Evolutionary conservation across 2,113 vertebrate species (phyloP).

Genomic region (Bujurquina vittata): DNA sequence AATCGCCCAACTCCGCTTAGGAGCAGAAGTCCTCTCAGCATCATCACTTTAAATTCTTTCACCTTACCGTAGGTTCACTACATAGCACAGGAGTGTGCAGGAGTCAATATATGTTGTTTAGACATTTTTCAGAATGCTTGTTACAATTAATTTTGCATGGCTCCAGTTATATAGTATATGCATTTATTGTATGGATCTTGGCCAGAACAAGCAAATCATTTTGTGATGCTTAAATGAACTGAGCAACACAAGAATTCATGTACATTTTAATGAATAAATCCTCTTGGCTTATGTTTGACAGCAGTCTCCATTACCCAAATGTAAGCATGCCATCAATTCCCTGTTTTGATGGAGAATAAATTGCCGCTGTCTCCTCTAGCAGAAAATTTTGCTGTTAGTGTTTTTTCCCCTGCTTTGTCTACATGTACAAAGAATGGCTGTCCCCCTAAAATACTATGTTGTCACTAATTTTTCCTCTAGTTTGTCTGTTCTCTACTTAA

Average conservation of each 20-base stretch:
- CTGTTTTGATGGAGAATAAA: constrained; percentile 9
- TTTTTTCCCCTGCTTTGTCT: not conserved
- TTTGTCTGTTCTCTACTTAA: not conserved
- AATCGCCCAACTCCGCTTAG: not conserved
- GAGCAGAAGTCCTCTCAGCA: not conserved
- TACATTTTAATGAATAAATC: constrained; percentile 14
- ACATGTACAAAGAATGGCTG: not conserved
- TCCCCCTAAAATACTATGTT: not conserved
- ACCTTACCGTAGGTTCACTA: not conserved
- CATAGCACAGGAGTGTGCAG: not conserved
- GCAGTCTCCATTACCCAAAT: not conserved
- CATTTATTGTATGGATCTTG: not conserved
- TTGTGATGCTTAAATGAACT: constrained; percentile 22
- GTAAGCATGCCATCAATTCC: not conserved
- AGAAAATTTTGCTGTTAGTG: not conserved
- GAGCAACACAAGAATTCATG: not conserved
- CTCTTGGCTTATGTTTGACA: not conserved
- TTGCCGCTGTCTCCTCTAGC: not conserved
- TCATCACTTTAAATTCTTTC: not conserved
- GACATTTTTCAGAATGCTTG: constrained; percentile 12
- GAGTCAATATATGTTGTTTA: not conserved
- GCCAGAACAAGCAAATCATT: constrained; percentile 28
- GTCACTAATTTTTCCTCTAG: not conserved
- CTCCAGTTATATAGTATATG: constrained; percentile 2
- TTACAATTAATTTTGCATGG: constrained; percentile 37